These are phyloP conservation scores for Enteromius anoplus DNA, from an alignment of 2,797 vertebrate species.

Conservation along the genomic window DNA sequence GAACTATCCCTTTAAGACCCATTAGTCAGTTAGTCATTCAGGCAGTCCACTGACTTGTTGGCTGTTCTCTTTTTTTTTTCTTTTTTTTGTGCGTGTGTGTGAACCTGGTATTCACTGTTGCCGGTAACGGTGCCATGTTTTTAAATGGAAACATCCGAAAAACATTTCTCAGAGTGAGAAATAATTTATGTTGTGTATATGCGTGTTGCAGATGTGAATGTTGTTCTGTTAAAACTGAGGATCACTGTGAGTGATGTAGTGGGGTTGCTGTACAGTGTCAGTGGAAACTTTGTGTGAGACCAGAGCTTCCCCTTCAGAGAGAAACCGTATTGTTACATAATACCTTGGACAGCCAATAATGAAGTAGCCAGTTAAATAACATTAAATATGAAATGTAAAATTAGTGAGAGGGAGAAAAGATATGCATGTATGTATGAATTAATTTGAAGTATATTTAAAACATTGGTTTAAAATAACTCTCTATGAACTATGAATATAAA, in stretches of 20 bases:
- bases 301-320: constrained; percentile 10
- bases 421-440: background rate
- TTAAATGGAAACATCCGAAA: background rate
- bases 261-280: constrained; percentile 15
- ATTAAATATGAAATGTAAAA: background rate
- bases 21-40: constrained; percentile 10
- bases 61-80: background rate
- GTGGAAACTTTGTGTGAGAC: constrained; percentile 29
- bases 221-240: background rate
- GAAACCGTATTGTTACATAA: background rate
- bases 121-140: constrained; percentile 3
- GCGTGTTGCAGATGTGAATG: constrained; percentile 1
- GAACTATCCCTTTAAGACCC: constrained; percentile 2
- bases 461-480: background rate
- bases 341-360: background rate
- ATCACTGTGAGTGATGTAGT: constrained; percentile 9
- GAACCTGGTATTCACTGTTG: background rate
- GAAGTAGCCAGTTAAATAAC: too few species aligned
- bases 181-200: background rate
- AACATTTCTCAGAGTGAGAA: background rate
- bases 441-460: background rate
- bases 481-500: constrained; percentile 4
- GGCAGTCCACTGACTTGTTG: background rate
- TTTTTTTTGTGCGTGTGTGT: background rate
- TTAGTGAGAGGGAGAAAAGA: background rate